Evolutionary conservation across 2,797 vertebrate species (phyloP), one percentile per base, ranked within the genome.

Genomic region (Apogon talboti): DNA sequence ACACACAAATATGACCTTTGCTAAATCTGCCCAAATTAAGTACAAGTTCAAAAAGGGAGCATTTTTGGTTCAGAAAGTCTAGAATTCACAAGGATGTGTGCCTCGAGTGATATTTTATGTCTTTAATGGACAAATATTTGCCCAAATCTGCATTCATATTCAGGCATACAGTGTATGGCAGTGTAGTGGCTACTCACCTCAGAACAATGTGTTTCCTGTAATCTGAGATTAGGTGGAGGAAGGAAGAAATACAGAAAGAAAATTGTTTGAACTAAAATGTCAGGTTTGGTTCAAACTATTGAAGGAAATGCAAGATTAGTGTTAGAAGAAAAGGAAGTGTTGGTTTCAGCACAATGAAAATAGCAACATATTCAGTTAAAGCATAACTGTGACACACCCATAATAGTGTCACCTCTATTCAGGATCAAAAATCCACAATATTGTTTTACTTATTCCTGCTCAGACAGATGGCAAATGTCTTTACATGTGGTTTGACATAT

Each of bases 91-190:
- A 37, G 7, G 7, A 24, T 13, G 24, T 24, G 1, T 11, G 61
- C 15, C 40, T 38, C 14, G 19, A 43, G 38, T 43, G 51, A 52
- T 53, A 46, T 28, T 7, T 44, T 7, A 14, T 2, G n/a, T 52
- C n/a, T 55, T 71, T 2, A 19, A 6, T 4, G 10, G n/a, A 19
- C 37, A 24, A 43, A 69, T 15, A 56, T 48, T 40, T 52, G 50
- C 74, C 69, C 58, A 78, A 72, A 81, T 79, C 71, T 79, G 73
- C 57, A 67, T 64, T 70, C 43, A 51, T 42, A 24, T 37, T 16
- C 14, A 56, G 13, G 40, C 35, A 11, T 46, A 53, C 48, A 44
- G 71, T 46, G 19, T 14, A 3, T 14, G 18, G 30, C 16, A 5
- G 41, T 14, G 38, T 1, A 45, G 24, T 35, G 2, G 35, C 38